Conservation (phyloP, 1,140 invertebrate species). For the Diachasma alloeum region DNA sequence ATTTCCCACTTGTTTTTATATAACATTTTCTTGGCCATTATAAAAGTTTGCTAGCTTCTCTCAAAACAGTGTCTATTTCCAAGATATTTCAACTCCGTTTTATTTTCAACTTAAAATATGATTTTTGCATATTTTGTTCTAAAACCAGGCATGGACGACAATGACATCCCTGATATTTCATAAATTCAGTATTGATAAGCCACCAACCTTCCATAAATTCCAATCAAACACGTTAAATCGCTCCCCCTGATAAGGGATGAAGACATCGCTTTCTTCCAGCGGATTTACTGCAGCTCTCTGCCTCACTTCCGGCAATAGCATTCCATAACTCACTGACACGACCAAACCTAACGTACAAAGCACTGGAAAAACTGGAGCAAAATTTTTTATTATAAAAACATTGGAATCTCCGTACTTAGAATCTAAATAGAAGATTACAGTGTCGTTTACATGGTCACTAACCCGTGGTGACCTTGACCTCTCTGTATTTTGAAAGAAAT, state of each 20-base stretch:
- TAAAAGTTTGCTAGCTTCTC: too few species aligned
- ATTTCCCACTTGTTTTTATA: too few species aligned
- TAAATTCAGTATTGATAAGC: slow-evolving; percentile 19
- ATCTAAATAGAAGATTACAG: not conserved
- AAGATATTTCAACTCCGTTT: too few species aligned
- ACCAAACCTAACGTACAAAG: not conserved
- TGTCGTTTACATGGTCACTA: not conserved
- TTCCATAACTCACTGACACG: not conserved
- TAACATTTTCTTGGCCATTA: too few species aligned
- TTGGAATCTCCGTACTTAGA: not conserved
- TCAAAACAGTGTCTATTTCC: too few species aligned
- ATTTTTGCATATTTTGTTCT: too few species aligned
- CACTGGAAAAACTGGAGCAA: not conserved
- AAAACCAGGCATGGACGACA: too few species aligned
- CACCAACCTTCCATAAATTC: slow-evolving; percentile 66
- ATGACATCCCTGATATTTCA: not conserved
- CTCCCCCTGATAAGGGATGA: slow-evolving; percentile 66
- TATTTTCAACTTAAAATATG: too few species aligned
- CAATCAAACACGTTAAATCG: slow-evolving; percentile 69
- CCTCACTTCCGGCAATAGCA: not conserved
- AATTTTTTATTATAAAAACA: not conserved
- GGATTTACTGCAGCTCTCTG: not conserved
- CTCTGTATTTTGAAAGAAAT: not conserved
- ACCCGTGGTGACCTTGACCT: not conserved
- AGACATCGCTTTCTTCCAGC: slow-evolving; percentile 62